A percentile compares a stretch with the other conserved stretches of the same genome.
Evolutionary conservation across 2,113 vertebrate species (phyloP).

Genomic region (Labeo rohita): DNA sequence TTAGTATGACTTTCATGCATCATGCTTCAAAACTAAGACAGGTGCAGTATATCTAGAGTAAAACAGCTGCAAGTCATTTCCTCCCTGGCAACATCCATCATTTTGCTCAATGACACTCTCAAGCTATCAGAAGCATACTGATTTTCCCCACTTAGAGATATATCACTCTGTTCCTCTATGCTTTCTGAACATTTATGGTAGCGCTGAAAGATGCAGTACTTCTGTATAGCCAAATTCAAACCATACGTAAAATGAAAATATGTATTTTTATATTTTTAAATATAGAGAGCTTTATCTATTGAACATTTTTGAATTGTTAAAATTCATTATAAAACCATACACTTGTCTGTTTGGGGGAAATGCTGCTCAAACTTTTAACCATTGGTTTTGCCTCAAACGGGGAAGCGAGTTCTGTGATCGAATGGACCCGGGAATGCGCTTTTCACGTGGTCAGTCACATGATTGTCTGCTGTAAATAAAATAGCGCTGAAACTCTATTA

Average conservation of each 20-base stretch:
- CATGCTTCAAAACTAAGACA: constrained; percentile 36
- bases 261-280: not conserved
- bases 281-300: not conserved
- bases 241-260: not conserved
- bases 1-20: constrained; percentile 21
- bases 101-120: not conserved
- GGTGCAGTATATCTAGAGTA: constrained; percentile 24
- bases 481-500: no score
- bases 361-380: no score
- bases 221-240: not conserved
- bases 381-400: not conserved
- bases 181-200: not conserved
- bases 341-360: not conserved
- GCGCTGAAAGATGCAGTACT: not conserved
- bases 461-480: no score
- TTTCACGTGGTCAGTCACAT: no score
- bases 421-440: no score
- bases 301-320: no score
- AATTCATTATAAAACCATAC: not conserved
- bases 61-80: constrained; percentile 38
- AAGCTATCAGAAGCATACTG: constrained; percentile 12
- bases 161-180: not conserved
- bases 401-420: no score
- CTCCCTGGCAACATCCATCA: constrained; percentile 23
- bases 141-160: not conserved